A percentile compares a stretch with the other conserved stretches of the same genome.
Evolutionary conservation across 1,140 invertebrate species (phyloP).

Genomic region (Leptinotarsa undecemlineata): DNA sequence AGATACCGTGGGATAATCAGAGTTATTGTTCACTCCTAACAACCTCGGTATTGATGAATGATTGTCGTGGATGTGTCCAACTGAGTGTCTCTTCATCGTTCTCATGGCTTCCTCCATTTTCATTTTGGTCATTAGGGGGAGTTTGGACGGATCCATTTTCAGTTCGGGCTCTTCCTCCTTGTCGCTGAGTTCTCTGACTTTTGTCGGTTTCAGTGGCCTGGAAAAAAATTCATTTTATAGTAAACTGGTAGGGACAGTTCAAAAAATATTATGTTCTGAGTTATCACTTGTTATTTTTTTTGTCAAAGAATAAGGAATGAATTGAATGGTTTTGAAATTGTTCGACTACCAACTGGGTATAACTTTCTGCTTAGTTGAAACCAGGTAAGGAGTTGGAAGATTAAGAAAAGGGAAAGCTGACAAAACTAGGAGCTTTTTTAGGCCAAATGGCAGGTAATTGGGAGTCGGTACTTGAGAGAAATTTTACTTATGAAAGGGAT

Average conservation of each 20-base stretch:
- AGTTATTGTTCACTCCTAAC: constrained; percentile 72
- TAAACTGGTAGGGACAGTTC: too few species aligned
- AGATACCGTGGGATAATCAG: constrained; percentile 74
- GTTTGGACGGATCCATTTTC: constrained; percentile 47
- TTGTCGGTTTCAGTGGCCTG: constrained; percentile 53
- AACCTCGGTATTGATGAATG: constrained; percentile 58
- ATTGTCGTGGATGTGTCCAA: constrained; percentile 31
- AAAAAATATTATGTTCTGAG: constrained; percentile 9
- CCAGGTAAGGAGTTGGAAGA: too few species aligned
- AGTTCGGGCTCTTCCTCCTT: constrained; percentile 45
- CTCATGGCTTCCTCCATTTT: constrained; percentile 57
- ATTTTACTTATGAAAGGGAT: too few species aligned
- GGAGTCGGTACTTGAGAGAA: too few species aligned
- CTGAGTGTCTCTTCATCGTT: constrained; percentile 37
- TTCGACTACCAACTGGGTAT: too few species aligned
- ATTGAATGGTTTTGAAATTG: too few species aligned
- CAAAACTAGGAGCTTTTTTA: too few species aligned
- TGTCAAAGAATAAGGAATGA: too few species aligned
- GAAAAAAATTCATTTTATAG: constrained; percentile 22
- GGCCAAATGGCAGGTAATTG: too few species aligned
- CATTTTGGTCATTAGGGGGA: constrained; percentile 55
- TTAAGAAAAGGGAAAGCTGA: too few species aligned
- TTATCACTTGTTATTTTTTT: too few species aligned
- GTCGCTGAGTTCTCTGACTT: constrained; percentile 45
- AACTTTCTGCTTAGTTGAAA: too few species aligned